phyloP scores from a whole-genome alignment of 2,797 vertebrate genomes.

The Scolopax bukidnonensis region DNA sequence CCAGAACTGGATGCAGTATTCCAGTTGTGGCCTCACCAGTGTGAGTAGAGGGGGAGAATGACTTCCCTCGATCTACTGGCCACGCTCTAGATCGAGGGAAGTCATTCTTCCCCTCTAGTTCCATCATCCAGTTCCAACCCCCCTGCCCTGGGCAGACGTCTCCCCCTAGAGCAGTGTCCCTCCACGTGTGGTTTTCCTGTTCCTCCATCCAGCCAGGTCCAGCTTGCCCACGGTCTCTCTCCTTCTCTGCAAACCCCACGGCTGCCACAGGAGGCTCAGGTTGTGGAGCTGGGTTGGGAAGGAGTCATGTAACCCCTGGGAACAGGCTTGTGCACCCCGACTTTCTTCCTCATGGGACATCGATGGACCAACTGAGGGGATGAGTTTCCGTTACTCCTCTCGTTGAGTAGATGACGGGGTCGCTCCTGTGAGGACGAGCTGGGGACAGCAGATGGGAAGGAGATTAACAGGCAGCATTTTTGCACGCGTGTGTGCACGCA shows the following conservation, averaged over 20 bases:
- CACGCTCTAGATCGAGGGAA: too few species aligned
- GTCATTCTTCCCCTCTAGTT: too few species aligned
- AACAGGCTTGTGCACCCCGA: rapidly evolving
- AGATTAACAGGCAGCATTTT: neutral
- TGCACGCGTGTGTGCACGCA: neutral
- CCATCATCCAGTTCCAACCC: neutral
- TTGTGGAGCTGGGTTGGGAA: neutral
- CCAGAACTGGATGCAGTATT: too few species aligned
- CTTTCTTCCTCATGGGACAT: rapidly evolving
- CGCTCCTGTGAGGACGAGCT: neutral
- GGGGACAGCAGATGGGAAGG: neutral
- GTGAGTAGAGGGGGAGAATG: too few species aligned
- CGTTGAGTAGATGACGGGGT: rapidly evolving
- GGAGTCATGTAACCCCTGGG: neutral
- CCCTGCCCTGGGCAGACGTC: too few species aligned
- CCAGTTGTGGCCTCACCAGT: too few species aligned
- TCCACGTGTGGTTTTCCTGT: neutral
- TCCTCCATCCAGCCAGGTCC: neutral
- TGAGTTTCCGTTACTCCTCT: neutral
- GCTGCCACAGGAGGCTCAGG: neutral
- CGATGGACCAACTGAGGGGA: rapidly evolving
- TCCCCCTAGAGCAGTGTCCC: too few species aligned
- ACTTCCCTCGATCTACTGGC: too few species aligned
- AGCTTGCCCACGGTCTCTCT: rapidly evolving
- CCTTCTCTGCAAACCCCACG: rapidly evolving